Percentiles rank a stretch among this genome's conserved stretches.
Conservation (phyloP, 2,888 invertebrate species). For the Prosapia bicincta region DNA sequence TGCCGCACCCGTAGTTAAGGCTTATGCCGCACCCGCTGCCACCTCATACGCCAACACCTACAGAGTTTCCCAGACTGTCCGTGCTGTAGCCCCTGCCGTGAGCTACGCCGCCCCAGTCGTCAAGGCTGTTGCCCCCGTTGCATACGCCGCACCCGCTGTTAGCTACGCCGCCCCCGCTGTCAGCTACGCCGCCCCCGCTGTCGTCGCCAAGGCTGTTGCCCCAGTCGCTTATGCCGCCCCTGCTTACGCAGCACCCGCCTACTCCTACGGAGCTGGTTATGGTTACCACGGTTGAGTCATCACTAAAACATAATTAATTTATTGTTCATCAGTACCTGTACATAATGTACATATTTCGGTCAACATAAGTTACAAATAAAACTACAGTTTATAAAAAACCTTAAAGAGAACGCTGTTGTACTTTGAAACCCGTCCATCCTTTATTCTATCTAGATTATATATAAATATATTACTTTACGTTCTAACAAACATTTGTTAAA, state of each 20-base stretch:
- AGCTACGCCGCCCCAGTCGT: conserved; percentile 9
- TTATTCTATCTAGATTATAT: too few species aligned
- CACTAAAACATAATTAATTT: background rate
- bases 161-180: conserved; percentile 45
- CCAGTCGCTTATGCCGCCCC: too few species aligned
- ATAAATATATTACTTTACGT: too few species aligned
- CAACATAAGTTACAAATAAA: background rate
- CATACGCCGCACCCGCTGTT: conserved; percentile 9
- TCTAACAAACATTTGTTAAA: too few species aligned
- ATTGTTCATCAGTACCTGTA: background rate
- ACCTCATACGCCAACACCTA: conserved; percentile 28
- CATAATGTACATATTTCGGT: conserved; percentile 2
- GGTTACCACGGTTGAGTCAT: background rate
- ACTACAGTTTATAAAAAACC: background rate
- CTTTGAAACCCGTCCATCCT: too few species aligned
- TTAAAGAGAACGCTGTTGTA: too few species aligned
- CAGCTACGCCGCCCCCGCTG: conserved; percentile 52
- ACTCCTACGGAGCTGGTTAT: conserved; percentile 7
- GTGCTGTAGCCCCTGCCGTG: conserved; percentile 4
- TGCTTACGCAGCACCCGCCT: conserved; percentile 20
- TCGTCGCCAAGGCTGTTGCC: conserved; percentile 55
- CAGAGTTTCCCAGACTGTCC: background rate
- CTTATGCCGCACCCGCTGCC: conserved; percentile 43
- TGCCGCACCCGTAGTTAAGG: conserved; percentile 37
- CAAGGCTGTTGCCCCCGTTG: conserved; percentile 6